These are phyloP conservation scores for Calcarius lapponicus DNA, from an alignment of 2,797 vertebrate genomes.

Conservation along the genomic window DNA sequence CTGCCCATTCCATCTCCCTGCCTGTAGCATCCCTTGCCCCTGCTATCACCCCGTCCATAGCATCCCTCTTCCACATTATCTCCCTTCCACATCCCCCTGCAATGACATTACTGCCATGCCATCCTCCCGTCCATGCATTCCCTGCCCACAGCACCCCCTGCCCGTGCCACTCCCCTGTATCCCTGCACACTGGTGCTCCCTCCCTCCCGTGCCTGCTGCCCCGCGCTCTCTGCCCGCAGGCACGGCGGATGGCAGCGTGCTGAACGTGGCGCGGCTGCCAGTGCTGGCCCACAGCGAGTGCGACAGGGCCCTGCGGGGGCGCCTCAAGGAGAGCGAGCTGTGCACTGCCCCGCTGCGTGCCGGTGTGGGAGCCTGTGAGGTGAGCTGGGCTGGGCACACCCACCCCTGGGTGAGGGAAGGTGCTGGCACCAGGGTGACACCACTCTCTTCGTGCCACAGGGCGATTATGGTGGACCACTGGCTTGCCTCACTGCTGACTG, in stretches of 20 bases:
- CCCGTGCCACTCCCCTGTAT: background rate
- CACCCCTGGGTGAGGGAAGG: fast-evolving
- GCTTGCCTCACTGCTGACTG: conserved; percentile 92
- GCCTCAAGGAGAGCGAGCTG: conserved; percentile 88
- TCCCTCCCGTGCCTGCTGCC: background rate
- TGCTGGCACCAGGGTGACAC: background rate
- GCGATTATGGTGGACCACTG: conserved; percentile 93
- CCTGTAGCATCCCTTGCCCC: background rate
- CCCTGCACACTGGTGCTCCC: fast-evolving
- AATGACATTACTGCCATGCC: background rate
- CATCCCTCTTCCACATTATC: background rate
- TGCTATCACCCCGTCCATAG: background rate
- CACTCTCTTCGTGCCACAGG: conserved; percentile 70
- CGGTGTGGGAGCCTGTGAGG: conserved; percentile 91
- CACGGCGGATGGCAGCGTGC: conserved; percentile 79
- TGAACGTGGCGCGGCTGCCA: conserved; percentile 85
- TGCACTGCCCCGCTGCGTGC: conserved; percentile 83
- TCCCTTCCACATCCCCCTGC: background rate
- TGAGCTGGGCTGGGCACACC: conserved; percentile 38
- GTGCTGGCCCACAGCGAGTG: conserved; percentile 88
- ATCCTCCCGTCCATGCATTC: background rate
- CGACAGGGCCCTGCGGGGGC: conserved; percentile 83
- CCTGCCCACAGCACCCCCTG: background rate
- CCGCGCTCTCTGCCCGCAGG: conserved; percentile 53
- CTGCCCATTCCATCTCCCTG: background rate